Percentiles rank a stretch among this genome's conserved stretches.
These are phyloP conservation scores for Oncorhynchus masou DNA, from an alignment of 2,113 vertebrate species.

Conservation along the genomic window DNA sequence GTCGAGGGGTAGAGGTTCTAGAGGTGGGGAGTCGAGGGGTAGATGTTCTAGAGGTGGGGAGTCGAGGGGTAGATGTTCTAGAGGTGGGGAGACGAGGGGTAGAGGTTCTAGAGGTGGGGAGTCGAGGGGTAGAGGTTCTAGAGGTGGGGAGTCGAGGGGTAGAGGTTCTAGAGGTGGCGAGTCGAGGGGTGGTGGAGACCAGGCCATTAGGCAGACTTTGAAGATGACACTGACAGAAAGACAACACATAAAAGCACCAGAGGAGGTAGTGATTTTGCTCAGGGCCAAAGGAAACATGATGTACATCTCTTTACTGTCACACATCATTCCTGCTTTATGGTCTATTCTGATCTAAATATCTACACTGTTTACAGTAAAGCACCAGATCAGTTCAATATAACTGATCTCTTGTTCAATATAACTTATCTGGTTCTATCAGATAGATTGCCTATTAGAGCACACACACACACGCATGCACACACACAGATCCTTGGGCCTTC, in stretches of 20 bases:
- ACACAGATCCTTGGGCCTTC: neutral
- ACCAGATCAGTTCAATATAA: neutral
- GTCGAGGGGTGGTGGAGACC: conserved; percentile 52
- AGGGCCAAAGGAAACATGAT: neutral
- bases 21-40: too few relatives aligned
- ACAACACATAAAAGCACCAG: neutral
- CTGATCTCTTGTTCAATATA: too few relatives aligned
- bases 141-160: conserved; percentile 12
- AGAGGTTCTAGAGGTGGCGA: conserved; percentile 12
- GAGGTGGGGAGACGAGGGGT: too few relatives aligned
- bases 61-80: too few relatives aligned
- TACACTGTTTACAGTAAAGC: neutral
- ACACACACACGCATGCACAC: conserved; percentile 48
- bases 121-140: too few relatives aligned
- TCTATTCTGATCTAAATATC: neutral
- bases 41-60: too few relatives aligned
- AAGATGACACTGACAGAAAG: conserved; percentile 66
- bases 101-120: too few relatives aligned
- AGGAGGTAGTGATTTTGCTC: neutral
- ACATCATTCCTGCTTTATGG: neutral
- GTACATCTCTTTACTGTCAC: neutral
- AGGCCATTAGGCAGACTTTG: conserved; percentile 86
- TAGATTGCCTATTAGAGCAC: conserved; percentile 45
- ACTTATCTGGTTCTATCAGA: conserved; percentile 36
- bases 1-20: too few relatives aligned